Conservation (phyloP, 2,888 invertebrate genomes). For the Pandemis corylana region DNA sequence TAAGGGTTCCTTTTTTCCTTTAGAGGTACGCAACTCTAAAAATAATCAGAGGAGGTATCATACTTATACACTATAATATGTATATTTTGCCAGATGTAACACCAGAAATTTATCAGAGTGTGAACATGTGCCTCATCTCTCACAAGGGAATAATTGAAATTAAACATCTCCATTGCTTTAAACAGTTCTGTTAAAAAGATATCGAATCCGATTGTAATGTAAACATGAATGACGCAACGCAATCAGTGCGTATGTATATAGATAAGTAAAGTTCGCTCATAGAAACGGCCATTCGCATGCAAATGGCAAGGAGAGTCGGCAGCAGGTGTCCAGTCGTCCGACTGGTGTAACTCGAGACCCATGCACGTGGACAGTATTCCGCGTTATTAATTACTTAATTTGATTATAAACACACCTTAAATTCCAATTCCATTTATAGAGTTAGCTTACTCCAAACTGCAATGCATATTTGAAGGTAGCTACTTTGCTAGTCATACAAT, state of each 20-base stretch:
- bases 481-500: background rate
- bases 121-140: background rate
- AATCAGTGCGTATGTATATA: conserved; percentile 11
- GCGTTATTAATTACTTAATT: conserved; percentile 35
- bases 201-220: conserved; percentile 28
- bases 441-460: background rate
- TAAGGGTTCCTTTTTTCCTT: no score
- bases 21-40: no score
- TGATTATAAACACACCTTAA: conserved; percentile 33
- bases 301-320: conserved; percentile 48
- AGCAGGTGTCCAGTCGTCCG: conserved; percentile 63
- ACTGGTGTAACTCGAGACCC: conserved; percentile 63
- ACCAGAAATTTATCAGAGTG: no score
- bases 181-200: conserved; percentile 18
- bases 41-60: no score
- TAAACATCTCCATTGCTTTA: conserved; percentile 1
- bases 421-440: conserved; percentile 27
- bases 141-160: conserved; percentile 6
- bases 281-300: conserved; percentile 49
- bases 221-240: conserved; percentile 35
- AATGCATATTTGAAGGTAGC: no score
- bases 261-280: conserved; percentile 23
- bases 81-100: no score
- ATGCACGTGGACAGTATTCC: conserved; percentile 63
- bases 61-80: no score